Evolutionary conservation across 2,888 invertebrate species (phyloP).

Genomic region (Agrotis clavis): DNA sequence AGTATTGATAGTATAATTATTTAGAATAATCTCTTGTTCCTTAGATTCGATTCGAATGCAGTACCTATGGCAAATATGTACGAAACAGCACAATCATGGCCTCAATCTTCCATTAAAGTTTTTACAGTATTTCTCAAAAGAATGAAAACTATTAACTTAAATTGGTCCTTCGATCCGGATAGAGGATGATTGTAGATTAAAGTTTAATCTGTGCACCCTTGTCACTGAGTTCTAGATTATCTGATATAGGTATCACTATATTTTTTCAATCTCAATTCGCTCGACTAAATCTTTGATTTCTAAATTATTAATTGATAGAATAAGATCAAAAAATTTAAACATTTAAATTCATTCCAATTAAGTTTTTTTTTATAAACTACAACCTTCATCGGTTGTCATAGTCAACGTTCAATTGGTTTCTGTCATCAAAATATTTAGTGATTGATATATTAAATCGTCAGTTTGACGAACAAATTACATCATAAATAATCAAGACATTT

Average conservation of each 20-base stretch:
- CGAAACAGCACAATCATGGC: no score
- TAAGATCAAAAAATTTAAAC: background rate
- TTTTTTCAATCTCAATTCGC: background rate
- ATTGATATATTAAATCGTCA: conserved; percentile 26
- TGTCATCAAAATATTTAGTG: conserved; percentile 19
- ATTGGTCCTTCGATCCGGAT: background rate
- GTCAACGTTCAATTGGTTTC: conserved; percentile 50
- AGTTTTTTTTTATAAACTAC: conserved; percentile 13
- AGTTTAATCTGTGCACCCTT: background rate
- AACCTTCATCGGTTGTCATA: conserved; percentile 24
- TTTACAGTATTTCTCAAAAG: no score
- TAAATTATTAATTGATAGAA: background rate
- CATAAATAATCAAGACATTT: conserved; percentile 14
- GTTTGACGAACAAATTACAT: conserved; percentile 3
- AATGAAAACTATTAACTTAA: no score
- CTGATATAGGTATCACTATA: no score
- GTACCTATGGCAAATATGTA: no score
- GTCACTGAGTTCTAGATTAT: no score
- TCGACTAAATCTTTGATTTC: no score
- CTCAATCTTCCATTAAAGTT: no score
- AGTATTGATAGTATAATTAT: no score
- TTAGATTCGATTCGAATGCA: no score
- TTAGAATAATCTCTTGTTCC: no score
- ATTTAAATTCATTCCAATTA: background rate
- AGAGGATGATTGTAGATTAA: background rate